Evolutionary conservation across 2,888 invertebrate species (phyloP), one percentile per base, ranked within the genome.

Genomic region (Pasiphila rectangulata): DNA sequence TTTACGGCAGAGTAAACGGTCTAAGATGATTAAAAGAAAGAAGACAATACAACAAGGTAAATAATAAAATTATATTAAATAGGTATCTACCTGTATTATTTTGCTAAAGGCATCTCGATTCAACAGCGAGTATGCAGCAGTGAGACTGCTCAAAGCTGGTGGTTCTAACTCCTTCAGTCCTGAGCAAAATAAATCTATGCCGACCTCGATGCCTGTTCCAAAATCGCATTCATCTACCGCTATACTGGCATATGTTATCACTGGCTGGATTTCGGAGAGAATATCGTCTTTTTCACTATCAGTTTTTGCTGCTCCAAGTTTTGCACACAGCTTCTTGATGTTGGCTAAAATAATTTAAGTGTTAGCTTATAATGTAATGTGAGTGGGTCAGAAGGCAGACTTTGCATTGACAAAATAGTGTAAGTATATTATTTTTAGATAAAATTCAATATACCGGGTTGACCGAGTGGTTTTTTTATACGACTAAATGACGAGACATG

Each of bases 191-290:
- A 98, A 81, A 75, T 96, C 93, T 57, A 96, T 92, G 0, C 97
- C 98, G 23, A 96, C 86, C 77, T 98, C 98, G 1, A 98, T 78
- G 0, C 96, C 95, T 41, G 96, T 97, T 0, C 98, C 98, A 81
- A 97, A 98, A 76, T 98, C 98, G 70, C 95, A 95, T 76, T 99
- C 98, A 70, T 98, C 98, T 45, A 95, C 93, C 0, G 98, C 98
- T 74, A 96, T 96, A 74, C 93, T 95, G 3, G 96, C 94, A 44
- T 93, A 93, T 2, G 95, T 96, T 50, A 97, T 91, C 1, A 96
- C 85, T 45, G 96, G 95, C 63, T 96, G 95, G 2, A 98, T 72
- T 17, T 93, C 91, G 13, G 93, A 92, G 49, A 95, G 85, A 19
- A 91, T 80, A 36, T 83, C 87, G 49, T 90, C 83, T 61, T 91